Conservation (phyloP, 2,113 vertebrate species). For the Morone saxatilis region DNA sequence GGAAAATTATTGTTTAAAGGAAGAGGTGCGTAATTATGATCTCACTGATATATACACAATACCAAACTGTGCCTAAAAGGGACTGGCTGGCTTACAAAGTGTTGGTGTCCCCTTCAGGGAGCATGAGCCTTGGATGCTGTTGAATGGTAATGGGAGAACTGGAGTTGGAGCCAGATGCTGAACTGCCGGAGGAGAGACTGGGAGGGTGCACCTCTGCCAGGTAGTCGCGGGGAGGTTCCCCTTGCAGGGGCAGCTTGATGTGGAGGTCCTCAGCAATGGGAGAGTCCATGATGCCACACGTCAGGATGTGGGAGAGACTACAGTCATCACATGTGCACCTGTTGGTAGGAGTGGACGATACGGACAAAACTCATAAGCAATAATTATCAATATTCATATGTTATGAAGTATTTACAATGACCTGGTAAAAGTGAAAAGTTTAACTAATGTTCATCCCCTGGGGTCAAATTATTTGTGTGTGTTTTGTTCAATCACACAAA, state of each 20-base stretch:
- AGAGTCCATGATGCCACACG: constrained; percentile 97
- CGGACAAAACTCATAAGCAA: neutral
- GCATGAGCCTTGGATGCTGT: constrained; percentile 90
- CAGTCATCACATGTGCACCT: constrained; percentile 99
- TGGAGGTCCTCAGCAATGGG: constrained; percentile 92
- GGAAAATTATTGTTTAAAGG: neutral
- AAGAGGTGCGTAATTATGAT: neutral
- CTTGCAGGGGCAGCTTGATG: constrained; percentile 91
- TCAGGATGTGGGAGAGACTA: constrained; percentile 98
- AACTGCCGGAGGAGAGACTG: constrained; percentile 96
- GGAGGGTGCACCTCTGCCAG: constrained; percentile 92
- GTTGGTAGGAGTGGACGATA: constrained; percentile 15
- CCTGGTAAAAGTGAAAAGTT: neutral
- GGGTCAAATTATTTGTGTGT: neutral
- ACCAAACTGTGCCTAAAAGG: neutral
- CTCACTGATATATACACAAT: neutral
- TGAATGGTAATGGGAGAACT: constrained; percentile 94
- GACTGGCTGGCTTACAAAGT: constrained; percentile 89
- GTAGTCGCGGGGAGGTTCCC: constrained; percentile 90
- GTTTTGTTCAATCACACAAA: too few species aligned
- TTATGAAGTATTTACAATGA: neutral
- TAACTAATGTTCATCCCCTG: neutral
- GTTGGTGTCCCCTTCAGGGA: constrained; percentile 85
- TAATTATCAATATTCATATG: neutral
- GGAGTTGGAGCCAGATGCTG: constrained; percentile 94